Evolutionary conservation across 2,113 vertebrate genomes (phyloP).

Genomic region (Sphyrna mokarran): DNA sequence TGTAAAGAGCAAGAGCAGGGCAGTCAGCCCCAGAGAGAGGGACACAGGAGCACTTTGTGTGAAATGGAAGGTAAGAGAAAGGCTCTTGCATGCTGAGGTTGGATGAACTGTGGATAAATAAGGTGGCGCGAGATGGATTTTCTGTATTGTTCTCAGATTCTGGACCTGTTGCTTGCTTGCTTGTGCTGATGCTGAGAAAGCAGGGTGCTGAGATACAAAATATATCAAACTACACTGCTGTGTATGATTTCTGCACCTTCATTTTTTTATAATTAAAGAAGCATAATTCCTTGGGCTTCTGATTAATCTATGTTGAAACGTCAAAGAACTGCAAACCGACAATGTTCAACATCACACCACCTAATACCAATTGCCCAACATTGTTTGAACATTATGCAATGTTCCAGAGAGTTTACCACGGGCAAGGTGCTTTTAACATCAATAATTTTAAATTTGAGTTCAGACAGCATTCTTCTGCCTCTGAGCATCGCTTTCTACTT

Average conservation of each 20-base stretch:
- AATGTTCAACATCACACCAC: background rate
- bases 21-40: background rate
- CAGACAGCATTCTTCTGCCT: background rate
- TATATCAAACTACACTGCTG: background rate
- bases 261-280: background rate
- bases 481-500: background rate
- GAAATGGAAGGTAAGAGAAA: constrained; percentile 21
- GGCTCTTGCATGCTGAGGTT: background rate
- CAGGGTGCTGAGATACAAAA: background rate
- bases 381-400: background rate
- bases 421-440: background rate
- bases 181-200: background rate
- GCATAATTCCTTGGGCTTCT: background rate
- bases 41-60: background rate
- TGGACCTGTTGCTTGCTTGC: background rate
- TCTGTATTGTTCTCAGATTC: background rate
- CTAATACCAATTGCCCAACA: background rate
- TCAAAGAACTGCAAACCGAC: background rate
- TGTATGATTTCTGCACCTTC: background rate
- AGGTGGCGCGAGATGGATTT: background rate
- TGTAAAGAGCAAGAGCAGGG: background rate
- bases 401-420: background rate
- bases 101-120: background rate
- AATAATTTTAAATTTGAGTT: background rate
- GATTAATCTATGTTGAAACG: background rate